Conservation (phyloP, 37 sponge, comb jelly and placozoan genomes). For the Beroe ovata region DNA sequence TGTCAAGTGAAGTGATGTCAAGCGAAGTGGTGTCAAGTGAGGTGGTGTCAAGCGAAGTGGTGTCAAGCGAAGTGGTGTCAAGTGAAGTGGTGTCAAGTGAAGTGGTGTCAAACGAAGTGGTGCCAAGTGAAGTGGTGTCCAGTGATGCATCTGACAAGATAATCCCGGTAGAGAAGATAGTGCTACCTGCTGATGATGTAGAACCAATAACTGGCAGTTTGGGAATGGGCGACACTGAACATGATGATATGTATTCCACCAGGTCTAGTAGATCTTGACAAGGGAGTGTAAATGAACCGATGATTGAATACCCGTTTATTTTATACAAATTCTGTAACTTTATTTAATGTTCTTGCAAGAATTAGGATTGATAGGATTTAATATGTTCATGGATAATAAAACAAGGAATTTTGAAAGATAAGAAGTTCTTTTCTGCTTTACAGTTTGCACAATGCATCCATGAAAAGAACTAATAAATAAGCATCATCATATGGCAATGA, state of each 20-base stretch:
- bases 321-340: too few species aligned
- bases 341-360: too few species aligned
- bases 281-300: too few species aligned
- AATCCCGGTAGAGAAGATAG: not conserved
- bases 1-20: not conserved
- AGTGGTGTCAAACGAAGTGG: not conserved
- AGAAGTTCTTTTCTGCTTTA: too few species aligned
- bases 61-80: not conserved
- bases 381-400: too few species aligned
- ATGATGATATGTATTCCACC: conserved; percentile 46
- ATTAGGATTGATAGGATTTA: too few species aligned
- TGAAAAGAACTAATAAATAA: too few species aligned
- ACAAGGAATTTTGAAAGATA: too few species aligned
- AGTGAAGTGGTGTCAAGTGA: not conserved
- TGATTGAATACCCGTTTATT: too few species aligned
- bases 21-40: not conserved
- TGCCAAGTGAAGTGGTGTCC: not conserved
- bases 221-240: conserved; percentile 43
- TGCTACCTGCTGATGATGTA: not conserved
- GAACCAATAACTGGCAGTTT: not conserved
- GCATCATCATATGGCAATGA: too few species aligned
- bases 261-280: not conserved
- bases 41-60: not conserved
- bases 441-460: too few species aligned
- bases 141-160: not conserved